Evolutionary conservation across 2,888 invertebrate species (phyloP).

Genomic region (Cephalotes varians): DNA sequence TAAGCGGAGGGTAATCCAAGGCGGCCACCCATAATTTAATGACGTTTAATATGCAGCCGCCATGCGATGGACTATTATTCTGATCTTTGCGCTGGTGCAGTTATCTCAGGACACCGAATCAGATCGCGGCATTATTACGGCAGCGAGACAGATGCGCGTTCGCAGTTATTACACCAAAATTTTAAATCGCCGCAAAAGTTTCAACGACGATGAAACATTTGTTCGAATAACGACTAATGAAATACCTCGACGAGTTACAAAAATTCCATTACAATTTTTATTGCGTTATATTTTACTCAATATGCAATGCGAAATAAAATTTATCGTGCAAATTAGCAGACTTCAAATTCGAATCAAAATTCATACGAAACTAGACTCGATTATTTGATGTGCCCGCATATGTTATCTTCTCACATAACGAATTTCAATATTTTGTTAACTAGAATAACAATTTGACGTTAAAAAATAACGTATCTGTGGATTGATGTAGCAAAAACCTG

Average conservation of each 20-base stretch:
- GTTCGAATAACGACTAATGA: slow-evolving; percentile 27
- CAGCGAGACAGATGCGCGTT: background rate
- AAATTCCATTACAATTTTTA: slow-evolving; percentile 37
- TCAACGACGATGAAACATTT: slow-evolving; percentile 29
- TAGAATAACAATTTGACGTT: slow-evolving; percentile 18
- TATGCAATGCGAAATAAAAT: slow-evolving; percentile 23
- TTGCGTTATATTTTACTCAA: slow-evolving; percentile 21
- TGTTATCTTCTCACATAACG: slow-evolving; percentile 35
- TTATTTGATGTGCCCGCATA: slow-evolving; percentile 1
- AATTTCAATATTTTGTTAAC: slow-evolving; percentile 37
- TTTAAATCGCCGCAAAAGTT: slow-evolving; percentile 21
- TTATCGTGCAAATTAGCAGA: slow-evolving; percentile 13
- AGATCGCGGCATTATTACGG: slow-evolving; percentile 28
- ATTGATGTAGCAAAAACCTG: slow-evolving; percentile 21
- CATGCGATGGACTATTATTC: slow-evolving; percentile 64
- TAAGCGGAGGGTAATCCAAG: slow-evolving; percentile 73
- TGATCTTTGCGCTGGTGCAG: slow-evolving; percentile 61
- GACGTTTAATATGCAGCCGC: slow-evolving; percentile 77
- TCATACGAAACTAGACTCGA: slow-evolving; percentile 35
- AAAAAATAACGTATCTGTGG: slow-evolving; percentile 28
- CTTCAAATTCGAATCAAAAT: slow-evolving; percentile 31
- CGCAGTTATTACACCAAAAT: slow-evolving; percentile 31
- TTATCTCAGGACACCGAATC: background rate
- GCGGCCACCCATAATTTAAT: slow-evolving; percentile 75
- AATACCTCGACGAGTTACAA: slow-evolving; percentile 31